Conservation (phyloP, 2,113 vertebrate species). For the Pygoscelis adeliae region DNA sequence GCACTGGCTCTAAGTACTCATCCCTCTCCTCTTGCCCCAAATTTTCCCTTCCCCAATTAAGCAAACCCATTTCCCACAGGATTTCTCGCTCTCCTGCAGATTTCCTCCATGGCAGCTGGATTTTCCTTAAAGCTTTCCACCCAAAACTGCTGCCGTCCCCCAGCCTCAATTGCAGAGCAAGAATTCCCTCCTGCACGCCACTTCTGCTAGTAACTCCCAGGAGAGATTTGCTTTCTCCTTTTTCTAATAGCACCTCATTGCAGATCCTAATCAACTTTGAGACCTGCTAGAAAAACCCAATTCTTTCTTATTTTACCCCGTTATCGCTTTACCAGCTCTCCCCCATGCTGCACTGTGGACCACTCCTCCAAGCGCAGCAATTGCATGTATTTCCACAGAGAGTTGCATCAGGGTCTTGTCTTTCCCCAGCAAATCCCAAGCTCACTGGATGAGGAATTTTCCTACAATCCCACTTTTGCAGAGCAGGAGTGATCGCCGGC, state of each 20-base stretch:
- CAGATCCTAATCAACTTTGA: rapidly evolving
- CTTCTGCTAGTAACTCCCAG: not conserved
- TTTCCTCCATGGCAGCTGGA: not conserved
- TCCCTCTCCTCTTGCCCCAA: not conserved
- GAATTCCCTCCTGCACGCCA: not conserved
- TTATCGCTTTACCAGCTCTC: not conserved
- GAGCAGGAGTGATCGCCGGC: rapidly evolving
- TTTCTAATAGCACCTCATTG: not conserved
- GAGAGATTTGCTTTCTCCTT: not conserved
- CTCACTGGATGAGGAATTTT: rapidly evolving
- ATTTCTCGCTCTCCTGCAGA: rapidly evolving
- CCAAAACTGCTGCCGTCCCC: not conserved
- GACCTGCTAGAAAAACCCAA: not conserved
- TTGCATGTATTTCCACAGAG: not conserved
- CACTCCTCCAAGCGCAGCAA: not conserved
- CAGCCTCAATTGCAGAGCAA: not conserved
- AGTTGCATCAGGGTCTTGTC: rapidly evolving
- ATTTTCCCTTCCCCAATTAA: not conserved
- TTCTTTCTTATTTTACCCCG: not conserved
- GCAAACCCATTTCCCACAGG: not conserved
- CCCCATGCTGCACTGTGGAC: no score
- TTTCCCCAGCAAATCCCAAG: not conserved
- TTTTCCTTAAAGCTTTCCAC: not conserved
- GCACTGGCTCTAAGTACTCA: rapidly evolving
- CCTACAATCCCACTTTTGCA: not conserved